Evolutionary conservation across 2,888 invertebrate genomes (phyloP).

Genomic region (Papilio gigon): DNA sequence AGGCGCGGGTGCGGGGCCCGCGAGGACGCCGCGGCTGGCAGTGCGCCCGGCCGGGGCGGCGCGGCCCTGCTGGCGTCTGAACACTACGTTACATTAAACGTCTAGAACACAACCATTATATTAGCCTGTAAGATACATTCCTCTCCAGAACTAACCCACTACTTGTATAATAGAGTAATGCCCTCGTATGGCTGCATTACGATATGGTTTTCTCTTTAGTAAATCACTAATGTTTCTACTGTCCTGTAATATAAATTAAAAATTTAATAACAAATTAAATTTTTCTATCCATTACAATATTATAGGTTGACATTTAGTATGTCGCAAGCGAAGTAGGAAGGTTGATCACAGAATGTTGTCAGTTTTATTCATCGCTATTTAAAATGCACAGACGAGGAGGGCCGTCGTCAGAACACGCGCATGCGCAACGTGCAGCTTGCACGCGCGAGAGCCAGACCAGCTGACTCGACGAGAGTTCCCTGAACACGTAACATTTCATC

Average conservation of each 20-base stretch:
- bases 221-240: neutral
- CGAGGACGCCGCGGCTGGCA: no score
- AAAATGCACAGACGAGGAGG: constrained; percentile 57
- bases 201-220: neutral
- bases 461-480: constrained; percentile 65
- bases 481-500: constrained; percentile 72
- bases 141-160: neutral
- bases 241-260: neutral
- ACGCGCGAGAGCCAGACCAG: constrained; percentile 53
- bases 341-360: constrained; percentile 52
- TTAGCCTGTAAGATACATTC: constrained; percentile 52
- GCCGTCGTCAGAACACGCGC: constrained; percentile 21
- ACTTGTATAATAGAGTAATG: neutral
- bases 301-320: constrained; percentile 12
- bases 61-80: constrained; percentile 44
- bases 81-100: constrained; percentile 50
- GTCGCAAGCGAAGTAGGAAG: constrained; percentile 39
- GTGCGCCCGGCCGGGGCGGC: no score
- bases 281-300: constrained; percentile 22
- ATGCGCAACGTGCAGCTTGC: neutral
- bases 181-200: no score
- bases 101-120: constrained; percentile 69
- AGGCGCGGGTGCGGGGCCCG: no score
- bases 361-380: constrained; percentile 50
- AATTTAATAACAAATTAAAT: constrained; percentile 22